Conservation (phyloP, 2,888 invertebrate species). For the Endotricha flammealis region DNA sequence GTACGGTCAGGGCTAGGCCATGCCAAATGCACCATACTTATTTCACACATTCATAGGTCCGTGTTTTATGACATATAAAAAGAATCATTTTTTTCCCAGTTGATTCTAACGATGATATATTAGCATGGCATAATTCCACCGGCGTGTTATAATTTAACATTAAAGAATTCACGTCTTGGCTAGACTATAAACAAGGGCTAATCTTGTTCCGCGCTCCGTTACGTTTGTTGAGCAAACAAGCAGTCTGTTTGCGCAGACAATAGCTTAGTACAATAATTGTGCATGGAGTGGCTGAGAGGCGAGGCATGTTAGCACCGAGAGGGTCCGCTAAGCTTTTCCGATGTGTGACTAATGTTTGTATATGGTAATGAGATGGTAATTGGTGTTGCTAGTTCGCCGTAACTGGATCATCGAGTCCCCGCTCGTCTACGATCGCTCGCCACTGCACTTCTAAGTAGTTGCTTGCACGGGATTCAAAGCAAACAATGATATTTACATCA, state of each 20-base stretch:
- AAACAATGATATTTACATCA: slow-evolving; percentile 35
- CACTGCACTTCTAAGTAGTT: slow-evolving; percentile 42
- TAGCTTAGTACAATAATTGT: slow-evolving; percentile 73
- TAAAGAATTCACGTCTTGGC: not conserved
- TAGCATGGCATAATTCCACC: too few species aligned
- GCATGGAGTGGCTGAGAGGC: slow-evolving; percentile 55
- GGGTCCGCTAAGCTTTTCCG: slow-evolving; percentile 63
- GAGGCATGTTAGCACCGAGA: slow-evolving; percentile 56
- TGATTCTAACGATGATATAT: too few species aligned
- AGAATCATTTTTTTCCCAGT: too few species aligned
- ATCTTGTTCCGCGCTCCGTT: slow-evolving; percentile 65
- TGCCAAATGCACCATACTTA: slow-evolving; percentile 3
- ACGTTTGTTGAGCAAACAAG: slow-evolving; percentile 64
- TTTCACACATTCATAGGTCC: slow-evolving; percentile 9
- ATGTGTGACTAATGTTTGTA: slow-evolving; percentile 69
- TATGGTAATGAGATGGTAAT: slow-evolving; percentile 76
- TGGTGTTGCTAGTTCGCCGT: slow-evolving; percentile 46
- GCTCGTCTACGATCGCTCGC: slow-evolving; percentile 42
- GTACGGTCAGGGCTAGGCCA: slow-evolving; percentile 18
- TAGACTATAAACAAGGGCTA: slow-evolving; percentile 59
- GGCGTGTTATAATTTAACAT: too few species aligned
- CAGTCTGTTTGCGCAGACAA: slow-evolving; percentile 64
- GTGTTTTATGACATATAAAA: too few species aligned
- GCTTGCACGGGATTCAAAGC: slow-evolving; percentile 56
- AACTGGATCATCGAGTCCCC: slow-evolving; percentile 66